Conservation (phyloP, 2,888 invertebrate genomes). For the Campopleginae sp. region DNA sequence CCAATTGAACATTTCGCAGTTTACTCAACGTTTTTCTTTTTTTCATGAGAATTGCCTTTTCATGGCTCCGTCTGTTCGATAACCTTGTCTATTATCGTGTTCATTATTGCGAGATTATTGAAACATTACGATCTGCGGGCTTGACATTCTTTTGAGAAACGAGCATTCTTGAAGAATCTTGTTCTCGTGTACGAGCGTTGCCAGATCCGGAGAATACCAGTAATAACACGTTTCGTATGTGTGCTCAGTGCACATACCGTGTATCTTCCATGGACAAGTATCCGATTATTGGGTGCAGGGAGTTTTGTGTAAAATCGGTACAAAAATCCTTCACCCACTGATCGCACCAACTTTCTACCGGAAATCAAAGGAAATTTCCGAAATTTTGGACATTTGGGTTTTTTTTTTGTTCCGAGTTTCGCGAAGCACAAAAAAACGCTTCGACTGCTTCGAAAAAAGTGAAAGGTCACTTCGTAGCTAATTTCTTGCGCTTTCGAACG, state of each 20-base stretch:
- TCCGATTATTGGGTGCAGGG: background rate
- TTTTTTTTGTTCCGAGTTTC: too few species aligned
- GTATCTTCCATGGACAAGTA: background rate
- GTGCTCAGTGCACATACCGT: slow-evolving; percentile 7
- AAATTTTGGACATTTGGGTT: background rate
- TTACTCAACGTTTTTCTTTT: background rate
- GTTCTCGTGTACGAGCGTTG: background rate
- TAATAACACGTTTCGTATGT: slow-evolving; percentile 38
- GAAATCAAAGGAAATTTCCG: background rate
- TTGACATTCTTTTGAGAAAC: slow-evolving; percentile 42
- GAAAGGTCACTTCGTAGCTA: too few species aligned
- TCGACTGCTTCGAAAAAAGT: too few species aligned
- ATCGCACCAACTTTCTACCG: background rate
- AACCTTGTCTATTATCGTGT: slow-evolving; percentile 16
- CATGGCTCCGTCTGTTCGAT: background rate
- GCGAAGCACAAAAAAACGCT: too few species aligned
- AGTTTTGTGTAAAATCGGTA: background rate
- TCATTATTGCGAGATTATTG: background rate
- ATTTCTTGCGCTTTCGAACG: too few species aligned
- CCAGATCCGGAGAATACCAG: slow-evolving; percentile 34
- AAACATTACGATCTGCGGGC: slow-evolving; percentile 36
- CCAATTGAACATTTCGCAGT: background rate
- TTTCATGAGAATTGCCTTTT: background rate
- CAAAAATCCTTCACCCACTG: background rate
- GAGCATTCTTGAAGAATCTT: slow-evolving; percentile 2